Evolutionary conservation across 2,888 invertebrate species (phyloP).

Genomic region (Fissipunctia ypsillon): DNA sequence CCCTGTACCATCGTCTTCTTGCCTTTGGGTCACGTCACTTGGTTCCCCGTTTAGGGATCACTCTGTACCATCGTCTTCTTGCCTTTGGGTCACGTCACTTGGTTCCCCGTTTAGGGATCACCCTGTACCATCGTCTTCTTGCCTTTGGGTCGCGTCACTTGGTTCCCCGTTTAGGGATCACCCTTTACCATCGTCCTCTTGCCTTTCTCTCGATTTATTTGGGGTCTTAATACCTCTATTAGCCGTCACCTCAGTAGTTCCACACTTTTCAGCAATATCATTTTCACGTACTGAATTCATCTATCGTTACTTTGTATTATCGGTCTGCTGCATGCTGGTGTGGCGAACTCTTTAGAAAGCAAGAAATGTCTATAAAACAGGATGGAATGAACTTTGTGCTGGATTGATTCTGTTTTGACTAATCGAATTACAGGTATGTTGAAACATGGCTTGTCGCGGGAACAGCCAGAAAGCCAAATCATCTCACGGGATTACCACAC

Average conservation of each 20-base stretch:
- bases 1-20: not conserved
- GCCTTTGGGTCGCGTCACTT: not conserved
- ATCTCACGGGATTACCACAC: slow-evolving; percentile 26
- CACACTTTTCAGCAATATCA: not conserved
- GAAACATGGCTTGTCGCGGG: slow-evolving; percentile 7
- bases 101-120: not conserved
- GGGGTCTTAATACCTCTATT: rapidly evolving
- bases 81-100: not conserved
- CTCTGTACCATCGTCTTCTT: not conserved
- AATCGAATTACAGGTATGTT: not conserved
- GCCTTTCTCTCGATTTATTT: not conserved
- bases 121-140: not conserved
- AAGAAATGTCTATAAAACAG: not conserved
- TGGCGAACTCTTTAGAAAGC: no score
- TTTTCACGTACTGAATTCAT: not conserved
- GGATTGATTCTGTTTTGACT: not conserved
- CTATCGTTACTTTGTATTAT: not conserved
- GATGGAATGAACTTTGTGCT: not conserved
- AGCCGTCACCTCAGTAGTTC: no score
- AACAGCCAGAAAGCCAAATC: slow-evolving; percentile 23
- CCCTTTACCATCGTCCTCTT: not conserved
- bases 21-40: not conserved
- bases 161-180: not conserved
- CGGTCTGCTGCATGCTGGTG: not conserved
- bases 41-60: not conserved